Evolutionary conservation across 2,113 vertebrate species (phyloP).

Genomic region (Paracanthobrama guichenoti): DNA sequence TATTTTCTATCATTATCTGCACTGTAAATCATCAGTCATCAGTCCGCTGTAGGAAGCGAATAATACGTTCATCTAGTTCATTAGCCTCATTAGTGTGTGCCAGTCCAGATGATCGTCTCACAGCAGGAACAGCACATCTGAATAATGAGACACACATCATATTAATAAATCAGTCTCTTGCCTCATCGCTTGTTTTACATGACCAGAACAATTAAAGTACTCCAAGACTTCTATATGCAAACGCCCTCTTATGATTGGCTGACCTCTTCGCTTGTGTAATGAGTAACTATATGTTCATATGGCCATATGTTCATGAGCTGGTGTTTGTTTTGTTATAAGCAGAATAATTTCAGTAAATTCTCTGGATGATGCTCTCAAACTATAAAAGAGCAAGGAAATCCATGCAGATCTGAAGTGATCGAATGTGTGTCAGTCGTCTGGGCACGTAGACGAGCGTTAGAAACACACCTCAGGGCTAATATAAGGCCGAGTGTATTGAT

Average conservation of each 20-base stretch:
- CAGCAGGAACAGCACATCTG: background rate
- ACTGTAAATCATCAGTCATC: background rate
- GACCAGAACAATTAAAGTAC: background rate
- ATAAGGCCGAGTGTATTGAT: no score
- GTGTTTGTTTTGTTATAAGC: no score
- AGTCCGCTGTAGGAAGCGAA: background rate
- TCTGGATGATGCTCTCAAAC: no score
- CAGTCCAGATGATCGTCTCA: background rate
- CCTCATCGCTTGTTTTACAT: background rate
- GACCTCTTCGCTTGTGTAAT: background rate
- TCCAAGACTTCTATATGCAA: no score
- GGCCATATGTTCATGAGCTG: no score
- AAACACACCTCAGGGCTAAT: no score
- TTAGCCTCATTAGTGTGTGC: conserved; percentile 5
- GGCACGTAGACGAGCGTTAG: no score
- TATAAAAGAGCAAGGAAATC: no score
- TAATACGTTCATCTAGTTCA: background rate
- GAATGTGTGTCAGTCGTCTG: no score
- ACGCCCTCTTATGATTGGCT: no score
- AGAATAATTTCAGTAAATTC: no score
- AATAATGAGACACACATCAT: background rate
- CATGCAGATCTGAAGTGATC: no score
- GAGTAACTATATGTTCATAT: background rate
- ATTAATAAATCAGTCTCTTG: background rate
- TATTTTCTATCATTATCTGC: background rate